Evolutionary conservation across 2,888 invertebrate species (phyloP).

Genomic region (Acleris cristana): DNA sequence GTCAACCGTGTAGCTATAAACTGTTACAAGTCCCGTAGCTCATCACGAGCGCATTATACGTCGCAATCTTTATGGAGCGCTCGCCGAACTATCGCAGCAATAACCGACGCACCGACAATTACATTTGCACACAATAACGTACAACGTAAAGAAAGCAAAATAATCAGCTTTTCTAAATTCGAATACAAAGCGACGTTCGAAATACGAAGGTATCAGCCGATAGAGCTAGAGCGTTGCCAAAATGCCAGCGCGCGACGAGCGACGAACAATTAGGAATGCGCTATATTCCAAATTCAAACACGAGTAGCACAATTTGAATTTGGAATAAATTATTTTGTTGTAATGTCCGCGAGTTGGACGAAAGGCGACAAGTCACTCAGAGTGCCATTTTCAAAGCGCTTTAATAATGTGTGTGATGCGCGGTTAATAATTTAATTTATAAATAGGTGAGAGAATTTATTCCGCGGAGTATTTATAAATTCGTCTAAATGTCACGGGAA

Average conservation of each 20-base stretch:
- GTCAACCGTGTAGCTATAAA: slow-evolving; percentile 38
- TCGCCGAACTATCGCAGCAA: slow-evolving; percentile 50
- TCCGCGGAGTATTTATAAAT: slow-evolving; percentile 75
- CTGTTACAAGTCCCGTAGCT: slow-evolving; percentile 45
- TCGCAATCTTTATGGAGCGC: slow-evolving; percentile 49
- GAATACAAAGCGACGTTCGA: slow-evolving; percentile 77
- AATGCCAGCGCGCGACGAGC: slow-evolving; percentile 63
- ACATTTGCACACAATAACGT: slow-evolving; percentile 79
- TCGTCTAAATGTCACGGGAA: slow-evolving; percentile 80
- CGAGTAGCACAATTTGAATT: slow-evolving; percentile 61
- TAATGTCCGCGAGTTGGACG: slow-evolving; percentile 40
- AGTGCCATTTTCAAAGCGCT: slow-evolving; percentile 57
- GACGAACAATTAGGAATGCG: slow-evolving; percentile 77
- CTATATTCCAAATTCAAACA: slow-evolving; percentile 74
- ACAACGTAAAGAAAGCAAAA: slow-evolving; percentile 74
- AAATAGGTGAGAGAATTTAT: slow-evolving; percentile 65
- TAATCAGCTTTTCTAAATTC: slow-evolving; percentile 77
- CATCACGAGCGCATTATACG: slow-evolving; percentile 45
- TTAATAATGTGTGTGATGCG: slow-evolving; percentile 54
- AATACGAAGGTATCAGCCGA: slow-evolving; percentile 74
- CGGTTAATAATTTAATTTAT: slow-evolving; percentile 63
- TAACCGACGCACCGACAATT: slow-evolving; percentile 72
- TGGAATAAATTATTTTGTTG: slow-evolving; percentile 63
- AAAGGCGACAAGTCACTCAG: slow-evolving; percentile 39
- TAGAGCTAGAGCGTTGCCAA: slow-evolving; percentile 76